Conservation (phyloP, 2,113 vertebrate genomes). For the Tiliqua scincoides region DNA sequence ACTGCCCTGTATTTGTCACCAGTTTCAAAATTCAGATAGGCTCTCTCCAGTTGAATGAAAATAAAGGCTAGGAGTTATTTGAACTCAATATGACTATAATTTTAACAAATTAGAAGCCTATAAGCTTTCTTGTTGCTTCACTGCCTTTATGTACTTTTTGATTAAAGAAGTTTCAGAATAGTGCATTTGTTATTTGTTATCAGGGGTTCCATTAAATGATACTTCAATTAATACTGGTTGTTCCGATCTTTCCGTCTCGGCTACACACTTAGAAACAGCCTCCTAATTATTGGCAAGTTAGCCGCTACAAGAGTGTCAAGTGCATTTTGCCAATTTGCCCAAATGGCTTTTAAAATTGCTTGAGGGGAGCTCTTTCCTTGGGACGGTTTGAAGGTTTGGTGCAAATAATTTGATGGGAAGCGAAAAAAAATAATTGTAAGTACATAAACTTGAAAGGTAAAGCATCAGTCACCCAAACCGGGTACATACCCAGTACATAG, state of each 20-base stretch:
- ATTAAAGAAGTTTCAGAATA: conserved; percentile 64
- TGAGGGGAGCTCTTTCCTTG: conserved; percentile 40
- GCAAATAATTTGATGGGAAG: conserved; percentile 21
- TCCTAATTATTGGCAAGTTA: conserved; percentile 72
- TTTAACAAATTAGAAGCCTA: conserved; percentile 62
- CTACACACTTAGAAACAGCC: conserved; percentile 38
- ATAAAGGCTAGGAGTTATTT: conserved; percentile 64
- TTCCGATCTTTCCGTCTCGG: conserved; percentile 66
- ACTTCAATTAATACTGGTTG: conserved; percentile 72
- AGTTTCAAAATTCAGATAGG: conserved; percentile 35
- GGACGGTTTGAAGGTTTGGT: conserved; percentile 54
- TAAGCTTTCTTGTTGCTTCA: conserved; percentile 60
- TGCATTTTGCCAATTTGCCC: conserved; percentile 43
- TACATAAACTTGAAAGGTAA: conserved; percentile 16
- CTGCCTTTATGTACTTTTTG: conserved; percentile 68
- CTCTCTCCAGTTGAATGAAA: conserved; percentile 52
- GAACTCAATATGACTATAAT: conserved; percentile 62
- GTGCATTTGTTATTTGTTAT: conserved; percentile 73
- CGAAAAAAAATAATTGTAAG: conserved; percentile 12
- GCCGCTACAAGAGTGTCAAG: conserved; percentile 51
- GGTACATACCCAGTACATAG: conserved; percentile 34
- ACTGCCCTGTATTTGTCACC: conserved; percentile 39
- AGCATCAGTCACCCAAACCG: conserved; percentile 3
- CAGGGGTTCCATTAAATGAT: conserved; percentile 71
- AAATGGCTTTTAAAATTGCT: conserved; percentile 55